Percentiles rank a stretch among this genome's conserved stretches.
phyloP scores from a whole-genome alignment of 2,113 vertebrate genomes.

The Sinocyclocheilus anshuiensis region DNA sequence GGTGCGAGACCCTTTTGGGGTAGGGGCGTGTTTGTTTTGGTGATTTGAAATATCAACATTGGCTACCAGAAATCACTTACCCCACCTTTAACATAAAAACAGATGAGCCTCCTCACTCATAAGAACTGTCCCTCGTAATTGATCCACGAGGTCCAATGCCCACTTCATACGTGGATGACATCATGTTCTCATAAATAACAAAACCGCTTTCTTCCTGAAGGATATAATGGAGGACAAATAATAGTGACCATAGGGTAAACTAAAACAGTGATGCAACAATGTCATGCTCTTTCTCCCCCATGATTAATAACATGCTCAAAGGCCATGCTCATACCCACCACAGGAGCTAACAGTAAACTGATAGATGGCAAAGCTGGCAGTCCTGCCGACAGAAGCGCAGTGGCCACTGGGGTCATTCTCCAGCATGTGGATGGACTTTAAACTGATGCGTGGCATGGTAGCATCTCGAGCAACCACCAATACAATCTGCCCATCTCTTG shows the following conservation, averaged over 20 bases:
- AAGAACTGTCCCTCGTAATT: conserved; percentile 71
- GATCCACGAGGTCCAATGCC: conserved; percentile 54
- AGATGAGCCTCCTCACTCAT: conserved; percentile 59
- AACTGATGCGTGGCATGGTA: conserved; percentile 44
- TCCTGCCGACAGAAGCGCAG: conserved; percentile 30
- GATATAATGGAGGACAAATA: background rate
- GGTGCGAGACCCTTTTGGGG: too few relatives aligned
- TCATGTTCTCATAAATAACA: conserved; percentile 72
- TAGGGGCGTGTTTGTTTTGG: too few relatives aligned
- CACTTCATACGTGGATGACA: conserved; percentile 66
- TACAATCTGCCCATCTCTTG: conserved; percentile 54
- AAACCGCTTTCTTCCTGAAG: conserved; percentile 65
- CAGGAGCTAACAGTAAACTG: conserved; percentile 51
- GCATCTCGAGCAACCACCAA: conserved; percentile 52
- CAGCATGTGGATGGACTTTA: conserved; percentile 42
- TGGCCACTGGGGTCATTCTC: background rate
- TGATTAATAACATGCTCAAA: background rate
- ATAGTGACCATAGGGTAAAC: background rate
- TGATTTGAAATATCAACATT: too few relatives aligned
- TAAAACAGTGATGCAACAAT: background rate
- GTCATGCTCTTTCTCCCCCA: background rate
- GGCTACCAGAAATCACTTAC: too few relatives aligned
- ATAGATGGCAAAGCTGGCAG: conserved; percentile 49
- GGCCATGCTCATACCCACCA: conserved; percentile 19
- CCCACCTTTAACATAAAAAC: background rate